phyloP scores from a whole-genome alignment of 2,113 vertebrate species.

The Varanus salvator region DNA sequence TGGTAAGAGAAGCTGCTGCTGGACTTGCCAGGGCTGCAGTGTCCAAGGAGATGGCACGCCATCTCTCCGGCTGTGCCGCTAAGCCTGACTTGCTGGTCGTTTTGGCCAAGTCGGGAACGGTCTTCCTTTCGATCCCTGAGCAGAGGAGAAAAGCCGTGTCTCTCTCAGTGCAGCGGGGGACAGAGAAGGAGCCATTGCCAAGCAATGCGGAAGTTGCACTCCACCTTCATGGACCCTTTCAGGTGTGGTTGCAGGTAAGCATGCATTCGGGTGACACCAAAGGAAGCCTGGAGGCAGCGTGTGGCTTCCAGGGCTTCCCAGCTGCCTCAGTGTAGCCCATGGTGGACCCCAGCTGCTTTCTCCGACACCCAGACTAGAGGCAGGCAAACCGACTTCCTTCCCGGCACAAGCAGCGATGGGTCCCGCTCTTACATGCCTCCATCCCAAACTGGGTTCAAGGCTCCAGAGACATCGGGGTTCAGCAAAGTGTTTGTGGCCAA shows the following conservation, averaged over 20 bases:
- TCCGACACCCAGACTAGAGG: neutral
- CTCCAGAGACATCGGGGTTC: neutral
- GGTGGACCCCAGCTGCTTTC: neutral
- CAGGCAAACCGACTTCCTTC: neutral
- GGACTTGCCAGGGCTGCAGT: too few species aligned
- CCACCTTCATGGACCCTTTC: neutral
- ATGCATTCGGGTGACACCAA: neutral
- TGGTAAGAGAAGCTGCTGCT: too few species aligned
- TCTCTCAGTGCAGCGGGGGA: neutral
- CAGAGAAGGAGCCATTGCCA: constrained; percentile 4
- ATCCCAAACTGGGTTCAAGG: neutral
- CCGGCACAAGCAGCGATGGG: neutral
- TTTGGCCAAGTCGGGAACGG: neutral
- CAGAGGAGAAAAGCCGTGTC: neutral
- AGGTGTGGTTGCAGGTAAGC: neutral
- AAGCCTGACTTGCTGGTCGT: neutral
- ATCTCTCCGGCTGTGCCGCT: neutral
- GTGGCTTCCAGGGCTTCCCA: neutral
- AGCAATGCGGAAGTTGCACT: neutral
- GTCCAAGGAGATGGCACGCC: neutral
- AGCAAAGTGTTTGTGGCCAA: neutral
- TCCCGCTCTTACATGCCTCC: neutral
- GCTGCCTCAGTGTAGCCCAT: neutral
- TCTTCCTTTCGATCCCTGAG: neutral
- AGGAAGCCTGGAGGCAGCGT: neutral